These are phyloP conservation scores for Schizopygopsis pylzovi DNA, from an alignment of 2,797 vertebrate species.

Conservation along the genomic window DNA sequence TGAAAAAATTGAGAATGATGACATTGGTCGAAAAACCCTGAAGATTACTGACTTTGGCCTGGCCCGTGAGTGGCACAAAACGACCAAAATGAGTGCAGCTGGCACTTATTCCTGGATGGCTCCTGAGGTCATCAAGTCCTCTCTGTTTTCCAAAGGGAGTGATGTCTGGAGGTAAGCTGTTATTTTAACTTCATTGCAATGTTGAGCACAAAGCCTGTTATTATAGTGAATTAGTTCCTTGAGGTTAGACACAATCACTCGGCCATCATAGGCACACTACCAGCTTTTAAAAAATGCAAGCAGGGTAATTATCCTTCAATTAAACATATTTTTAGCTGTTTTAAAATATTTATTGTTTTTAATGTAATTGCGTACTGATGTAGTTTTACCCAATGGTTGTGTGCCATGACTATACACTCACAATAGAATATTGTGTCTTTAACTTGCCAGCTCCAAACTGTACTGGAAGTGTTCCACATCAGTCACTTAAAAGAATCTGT, in stretches of 20 bases:
- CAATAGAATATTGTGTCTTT: background rate
- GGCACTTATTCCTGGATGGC: constrained; percentile 99
- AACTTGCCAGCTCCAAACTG: background rate
- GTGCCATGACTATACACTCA: background rate
- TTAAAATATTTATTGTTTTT: background rate
- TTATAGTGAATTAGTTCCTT: constrained; percentile 16
- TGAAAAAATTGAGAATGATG: constrained; percentile 92
- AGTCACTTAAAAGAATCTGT: background rate
- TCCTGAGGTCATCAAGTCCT: constrained; percentile 95
- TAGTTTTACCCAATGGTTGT: background rate
- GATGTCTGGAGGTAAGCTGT: constrained; percentile 90
- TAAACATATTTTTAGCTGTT: background rate
- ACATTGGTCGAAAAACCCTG: constrained; percentile 92
- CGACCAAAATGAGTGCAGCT: constrained; percentile 94
- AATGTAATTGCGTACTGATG: background rate
- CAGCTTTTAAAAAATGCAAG: background rate
- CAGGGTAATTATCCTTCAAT: background rate
- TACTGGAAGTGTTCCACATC: background rate
- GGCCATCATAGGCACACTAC: background rate
- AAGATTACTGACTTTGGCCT: constrained; percentile 98
- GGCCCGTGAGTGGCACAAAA: constrained; percentile 95
- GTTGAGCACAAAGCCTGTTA: constrained; percentile 25
- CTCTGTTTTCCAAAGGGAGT: constrained; percentile 96
- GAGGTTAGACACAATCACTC: background rate
- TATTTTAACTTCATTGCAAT: constrained; percentile 34